Evolutionary conservation across 1,140 invertebrate species (phyloP).

Genomic region (Papilio xuthus): DNA sequence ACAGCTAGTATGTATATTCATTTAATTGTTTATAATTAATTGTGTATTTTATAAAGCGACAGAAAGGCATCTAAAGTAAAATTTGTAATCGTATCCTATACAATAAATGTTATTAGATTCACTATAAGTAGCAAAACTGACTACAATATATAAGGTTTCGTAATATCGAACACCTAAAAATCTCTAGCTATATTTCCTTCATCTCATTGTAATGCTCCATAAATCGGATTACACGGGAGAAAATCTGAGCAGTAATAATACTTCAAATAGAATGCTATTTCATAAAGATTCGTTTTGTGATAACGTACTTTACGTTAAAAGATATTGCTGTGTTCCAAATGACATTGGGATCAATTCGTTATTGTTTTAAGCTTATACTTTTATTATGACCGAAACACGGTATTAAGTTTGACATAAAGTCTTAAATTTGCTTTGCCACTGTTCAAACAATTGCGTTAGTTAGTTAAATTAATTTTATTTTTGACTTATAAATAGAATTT

Average conservation of each 20-base stretch:
- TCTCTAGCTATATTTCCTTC: constrained; percentile 33
- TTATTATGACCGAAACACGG: background rate
- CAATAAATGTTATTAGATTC: background rate
- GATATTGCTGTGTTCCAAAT: constrained; percentile 26
- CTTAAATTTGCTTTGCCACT: background rate
- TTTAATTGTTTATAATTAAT: no score
- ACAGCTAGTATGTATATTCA: no score
- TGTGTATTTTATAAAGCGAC: background rate
- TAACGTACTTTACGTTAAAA: constrained; percentile 32
- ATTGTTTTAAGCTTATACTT: constrained; percentile 26
- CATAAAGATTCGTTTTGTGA: constrained; percentile 39
- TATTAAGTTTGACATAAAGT: background rate
- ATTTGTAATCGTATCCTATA: background rate
- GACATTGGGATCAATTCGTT: constrained; percentile 31
- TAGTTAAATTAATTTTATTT: background rate
- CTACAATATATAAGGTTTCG: constrained; percentile 33
- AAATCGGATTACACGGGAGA: constrained; percentile 39
- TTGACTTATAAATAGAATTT: background rate
- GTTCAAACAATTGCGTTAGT: background rate
- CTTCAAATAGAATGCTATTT: constrained; percentile 40
- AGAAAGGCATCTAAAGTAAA: background rate
- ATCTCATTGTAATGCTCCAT: constrained; percentile 38
- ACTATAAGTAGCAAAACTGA: constrained; percentile 27
- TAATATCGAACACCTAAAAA: constrained; percentile 28
- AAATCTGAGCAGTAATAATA: constrained; percentile 39